phyloP scores from a whole-genome alignment of 37 sponge, comb jelly and placozoan genomes.

The Diacarnus erythraeanus region DNA sequence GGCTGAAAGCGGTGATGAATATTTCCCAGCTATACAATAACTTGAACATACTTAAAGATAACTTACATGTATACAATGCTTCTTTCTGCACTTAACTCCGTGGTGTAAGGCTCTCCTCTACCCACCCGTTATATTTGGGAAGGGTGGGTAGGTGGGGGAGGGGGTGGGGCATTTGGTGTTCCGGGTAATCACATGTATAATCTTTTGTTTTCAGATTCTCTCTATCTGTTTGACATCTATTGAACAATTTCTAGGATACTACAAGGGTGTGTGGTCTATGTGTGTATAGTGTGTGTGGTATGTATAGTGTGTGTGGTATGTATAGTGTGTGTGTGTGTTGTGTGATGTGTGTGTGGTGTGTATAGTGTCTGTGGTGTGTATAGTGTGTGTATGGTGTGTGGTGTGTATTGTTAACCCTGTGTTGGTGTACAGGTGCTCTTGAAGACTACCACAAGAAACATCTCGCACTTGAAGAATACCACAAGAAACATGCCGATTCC shows the following conservation, averaged over 20 bases:
- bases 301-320: too few relatives aligned
- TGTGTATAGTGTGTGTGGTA: too few relatives aligned
- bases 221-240: constrained; percentile 37
- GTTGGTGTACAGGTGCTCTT: background rate
- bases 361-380: background rate
- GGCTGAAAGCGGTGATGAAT: too few relatives aligned
- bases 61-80: too few relatives aligned
- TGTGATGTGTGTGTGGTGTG: background rate
- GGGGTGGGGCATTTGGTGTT: too few relatives aligned
- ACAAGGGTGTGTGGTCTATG: constrained; percentile 28
- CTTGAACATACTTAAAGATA: too few relatives aligned
- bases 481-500: background rate
- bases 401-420: background rate
- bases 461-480: background rate
- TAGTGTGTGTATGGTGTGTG: background rate
- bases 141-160: too few relatives aligned
- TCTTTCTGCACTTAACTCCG: background rate
- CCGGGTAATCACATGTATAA: too few relatives aligned
- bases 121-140: too few relatives aligned
- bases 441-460: background rate
- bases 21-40: too few relatives aligned
- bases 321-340: background rate
- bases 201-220: constrained; percentile 1
- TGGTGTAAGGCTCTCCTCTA: too few relatives aligned
- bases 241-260: constrained; percentile 36